Conservation (phyloP, 2,113 vertebrate species). For the Marmota monax region DNA sequence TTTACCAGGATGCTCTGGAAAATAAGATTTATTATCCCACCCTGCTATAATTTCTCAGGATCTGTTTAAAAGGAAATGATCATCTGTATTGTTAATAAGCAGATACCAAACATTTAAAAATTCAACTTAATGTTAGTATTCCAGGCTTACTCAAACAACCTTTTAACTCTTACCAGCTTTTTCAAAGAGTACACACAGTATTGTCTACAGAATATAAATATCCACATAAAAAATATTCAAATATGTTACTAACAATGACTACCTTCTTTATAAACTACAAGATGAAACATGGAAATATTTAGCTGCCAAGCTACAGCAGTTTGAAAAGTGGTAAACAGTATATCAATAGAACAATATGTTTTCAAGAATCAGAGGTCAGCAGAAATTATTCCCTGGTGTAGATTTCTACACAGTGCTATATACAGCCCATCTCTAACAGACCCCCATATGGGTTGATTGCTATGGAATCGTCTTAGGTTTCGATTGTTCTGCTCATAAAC, state of each 20-base stretch:
- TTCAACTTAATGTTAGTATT: background rate
- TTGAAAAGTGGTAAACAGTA: background rate
- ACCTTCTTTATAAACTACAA: background rate
- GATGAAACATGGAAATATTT: conserved; percentile 15
- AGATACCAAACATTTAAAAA: background rate
- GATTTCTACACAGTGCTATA: background rate
- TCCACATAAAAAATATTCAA: background rate
- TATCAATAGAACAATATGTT: background rate
- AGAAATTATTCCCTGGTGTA: background rate
- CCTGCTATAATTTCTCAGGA: background rate
- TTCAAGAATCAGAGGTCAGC: background rate
- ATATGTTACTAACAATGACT: background rate
- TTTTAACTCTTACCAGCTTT: background rate
- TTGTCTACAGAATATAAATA: background rate
- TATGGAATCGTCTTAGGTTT: background rate
- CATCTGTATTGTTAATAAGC: conserved; percentile 16
- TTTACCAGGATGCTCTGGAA: conserved; percentile 44
- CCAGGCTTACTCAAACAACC: background rate
- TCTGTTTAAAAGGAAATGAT: background rate
- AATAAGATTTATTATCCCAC: background rate
- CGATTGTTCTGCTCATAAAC: background rate
- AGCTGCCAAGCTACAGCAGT: background rate
- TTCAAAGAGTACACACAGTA: background rate
- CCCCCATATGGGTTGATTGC: background rate
- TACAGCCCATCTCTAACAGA: background rate